Percentiles rank a stretch among this genome's conserved stretches.
Evolutionary conservation across 2,113 vertebrate species (phyloP).

Genomic region (Argyrosomus japonicus): DNA sequence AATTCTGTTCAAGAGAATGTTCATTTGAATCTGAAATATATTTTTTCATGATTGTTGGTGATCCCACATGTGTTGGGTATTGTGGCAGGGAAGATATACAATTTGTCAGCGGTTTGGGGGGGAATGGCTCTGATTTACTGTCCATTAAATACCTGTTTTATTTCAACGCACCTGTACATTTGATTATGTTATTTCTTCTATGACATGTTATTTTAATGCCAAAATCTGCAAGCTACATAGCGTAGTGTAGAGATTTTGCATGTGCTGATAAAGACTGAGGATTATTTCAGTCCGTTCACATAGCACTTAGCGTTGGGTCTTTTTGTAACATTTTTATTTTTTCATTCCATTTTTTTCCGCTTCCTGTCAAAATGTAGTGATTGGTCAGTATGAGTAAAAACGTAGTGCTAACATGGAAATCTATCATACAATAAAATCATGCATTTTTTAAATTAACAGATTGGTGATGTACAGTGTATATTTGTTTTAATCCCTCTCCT

Average conservation of each 20-base stretch:
- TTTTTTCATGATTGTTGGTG: slow-evolving; percentile 27
- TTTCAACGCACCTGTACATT: slow-evolving; percentile 35
- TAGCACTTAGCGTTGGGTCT: slow-evolving; percentile 58
- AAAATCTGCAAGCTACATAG: slow-evolving; percentile 28
- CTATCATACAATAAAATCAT: slow-evolving; percentile 53
- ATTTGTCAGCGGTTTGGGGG: slow-evolving; percentile 5
- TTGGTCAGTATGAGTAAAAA: slow-evolving; percentile 53
- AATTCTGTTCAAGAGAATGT: slow-evolving; percentile 10
- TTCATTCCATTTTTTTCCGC: slow-evolving; percentile 10
- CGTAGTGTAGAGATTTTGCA: slow-evolving; percentile 19
- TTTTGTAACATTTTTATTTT: slow-evolving; percentile 44
- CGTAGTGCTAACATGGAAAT: slow-evolving; percentile 63
- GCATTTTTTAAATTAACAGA: slow-evolving; percentile 59
- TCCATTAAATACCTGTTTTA: slow-evolving; percentile 33
- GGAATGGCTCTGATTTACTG: not conserved
- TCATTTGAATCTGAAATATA: slow-evolving; percentile 27
- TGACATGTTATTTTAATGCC: slow-evolving; percentile 26
- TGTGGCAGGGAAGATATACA: slow-evolving; percentile 38
- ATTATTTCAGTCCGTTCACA: slow-evolving; percentile 33
- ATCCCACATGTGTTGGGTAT: slow-evolving; percentile 16
- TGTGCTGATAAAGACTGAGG: slow-evolving; percentile 28
- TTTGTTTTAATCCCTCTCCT: slow-evolving; percentile 47
- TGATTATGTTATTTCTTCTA: slow-evolving; percentile 35
- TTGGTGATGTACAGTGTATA: slow-evolving; percentile 70
- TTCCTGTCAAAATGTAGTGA: slow-evolving; percentile 64